A percentile compares a stretch with the other conserved stretches of the same genome.
Conservation (phyloP, 2,797 vertebrate species). For the Pogonophryne albipinna region DNA sequence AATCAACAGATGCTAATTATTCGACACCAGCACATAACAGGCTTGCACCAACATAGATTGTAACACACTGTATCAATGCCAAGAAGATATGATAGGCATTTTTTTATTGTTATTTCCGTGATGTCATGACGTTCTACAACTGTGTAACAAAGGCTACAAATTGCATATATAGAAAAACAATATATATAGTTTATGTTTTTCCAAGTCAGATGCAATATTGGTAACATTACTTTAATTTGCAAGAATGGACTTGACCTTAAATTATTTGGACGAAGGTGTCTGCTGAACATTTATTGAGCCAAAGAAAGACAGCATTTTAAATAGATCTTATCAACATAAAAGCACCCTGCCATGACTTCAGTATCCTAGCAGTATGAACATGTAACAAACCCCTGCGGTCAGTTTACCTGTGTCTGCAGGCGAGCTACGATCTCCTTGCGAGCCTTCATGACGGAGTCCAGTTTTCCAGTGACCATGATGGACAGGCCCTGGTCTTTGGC, state of each 20-base stretch:
- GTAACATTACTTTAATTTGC: background rate
- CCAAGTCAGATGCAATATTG: background rate
- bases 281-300: background rate
- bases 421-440: constrained; percentile 89
- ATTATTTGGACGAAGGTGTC: background rate
- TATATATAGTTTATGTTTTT: background rate
- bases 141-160: background rate
- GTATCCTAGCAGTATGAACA: background rate
- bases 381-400: background rate
- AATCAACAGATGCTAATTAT: background rate
- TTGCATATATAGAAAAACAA: background rate
- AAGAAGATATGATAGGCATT: background rate
- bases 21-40: background rate
- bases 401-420: constrained; percentile 86
- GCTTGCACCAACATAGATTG: background rate
- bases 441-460: constrained; percentile 88
- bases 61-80: background rate
- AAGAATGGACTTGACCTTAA: too few relatives aligned
- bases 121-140: background rate
- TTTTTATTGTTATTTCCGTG: too few relatives aligned
- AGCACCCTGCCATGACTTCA: background rate
- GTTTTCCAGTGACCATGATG: constrained; percentile 89
- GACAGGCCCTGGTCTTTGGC: constrained; percentile 89
- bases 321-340: background rate
- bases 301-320: background rate